Evolutionary conservation across 2,113 vertebrate species (phyloP).

Genomic region (Arvicanthis niloticus): DNA sequence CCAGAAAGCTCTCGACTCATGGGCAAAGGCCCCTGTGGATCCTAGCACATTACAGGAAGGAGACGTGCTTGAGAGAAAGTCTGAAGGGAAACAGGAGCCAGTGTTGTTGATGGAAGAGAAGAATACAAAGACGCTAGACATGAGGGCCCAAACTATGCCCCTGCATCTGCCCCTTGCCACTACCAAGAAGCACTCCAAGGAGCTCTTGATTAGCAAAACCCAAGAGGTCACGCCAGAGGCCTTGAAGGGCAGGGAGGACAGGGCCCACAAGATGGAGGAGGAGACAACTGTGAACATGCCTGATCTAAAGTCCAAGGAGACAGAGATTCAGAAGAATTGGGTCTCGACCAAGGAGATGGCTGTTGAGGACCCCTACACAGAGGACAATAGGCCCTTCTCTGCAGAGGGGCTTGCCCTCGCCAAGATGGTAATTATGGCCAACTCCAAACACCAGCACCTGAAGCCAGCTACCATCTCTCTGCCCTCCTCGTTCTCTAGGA

Average conservation of each 20-base stretch:
- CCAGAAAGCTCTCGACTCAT: fast-evolving
- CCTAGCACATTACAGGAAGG: fast-evolving
- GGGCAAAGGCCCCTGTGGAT: fast-evolving
- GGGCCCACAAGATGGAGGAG: neutral
- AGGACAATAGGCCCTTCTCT: conserved; percentile 25
- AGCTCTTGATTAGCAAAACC: neutral
- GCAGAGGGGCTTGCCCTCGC: conserved; percentile 50
- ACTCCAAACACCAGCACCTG: neutral
- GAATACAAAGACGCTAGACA: neutral
- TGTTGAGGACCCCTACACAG: fast-evolving
- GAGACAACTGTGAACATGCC: neutral
- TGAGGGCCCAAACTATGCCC: neutral
- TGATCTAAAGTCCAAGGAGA: neutral
- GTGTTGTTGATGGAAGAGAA: neutral
- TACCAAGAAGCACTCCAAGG: neutral
- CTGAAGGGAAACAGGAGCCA: fast-evolving
- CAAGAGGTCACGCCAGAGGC: neutral
- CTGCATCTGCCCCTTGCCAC: neutral
- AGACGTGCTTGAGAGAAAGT: fast-evolving
- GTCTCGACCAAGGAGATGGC: neutral
- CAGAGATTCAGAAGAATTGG: neutral
- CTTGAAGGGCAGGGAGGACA: neutral
- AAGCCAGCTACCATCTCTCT: fast-evolving
- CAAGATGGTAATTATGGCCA: conserved; percentile 47
- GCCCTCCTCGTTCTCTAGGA: conserved; percentile 26